Evolutionary conservation across 1,140 invertebrate species (phyloP), one percentile per base, ranked within the genome.

Genomic region (Drosophila ananassae): DNA sequence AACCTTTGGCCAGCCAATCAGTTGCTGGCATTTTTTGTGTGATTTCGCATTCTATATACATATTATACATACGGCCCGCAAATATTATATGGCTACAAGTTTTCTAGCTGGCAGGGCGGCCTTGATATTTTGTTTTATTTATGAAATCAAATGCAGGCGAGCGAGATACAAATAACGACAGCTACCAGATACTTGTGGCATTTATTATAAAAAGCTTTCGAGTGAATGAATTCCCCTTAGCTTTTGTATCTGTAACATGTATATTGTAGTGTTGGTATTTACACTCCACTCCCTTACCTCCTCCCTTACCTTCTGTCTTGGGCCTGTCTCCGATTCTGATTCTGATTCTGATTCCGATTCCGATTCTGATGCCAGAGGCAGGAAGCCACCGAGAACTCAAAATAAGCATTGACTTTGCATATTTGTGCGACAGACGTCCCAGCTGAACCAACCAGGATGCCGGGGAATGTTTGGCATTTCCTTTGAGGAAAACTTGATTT

Each of bases 41-140:
- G 30, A 85, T 76, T 85, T 89, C 80, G 76, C 76, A 87, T 77
- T 69, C 83, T 69, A 60, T 58, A 34, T 25, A 34, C 30, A 44
- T 47, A 51, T 44, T 44, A 10, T 22, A 37, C 55, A 58, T 64
- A 72, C 41, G 13, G 25, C 9, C 25, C 25, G 25, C 10, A 46
- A 13, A 72, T 68, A 77, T 77, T 77, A 81, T 87, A 69, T 71
- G 51, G 62, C 56, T 83, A 89, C 82, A 53, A 87, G 82, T 89
- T 87, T 76, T 22, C 82, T 79, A 89, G 82, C 75, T 56, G 62
- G 75, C 83, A 87, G 67, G 67, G 62, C 60, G 84, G 84, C 83
- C 83, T 89, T 89, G 83, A 89, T 89, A 89, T 89, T 87, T 89
- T 89, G 84, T 77, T 89, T 89, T 89, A 89, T 89, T 89, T 89